Evolutionary conservation across 2,888 invertebrate genomes (phyloP).

Genomic region (Eurois occulta): DNA sequence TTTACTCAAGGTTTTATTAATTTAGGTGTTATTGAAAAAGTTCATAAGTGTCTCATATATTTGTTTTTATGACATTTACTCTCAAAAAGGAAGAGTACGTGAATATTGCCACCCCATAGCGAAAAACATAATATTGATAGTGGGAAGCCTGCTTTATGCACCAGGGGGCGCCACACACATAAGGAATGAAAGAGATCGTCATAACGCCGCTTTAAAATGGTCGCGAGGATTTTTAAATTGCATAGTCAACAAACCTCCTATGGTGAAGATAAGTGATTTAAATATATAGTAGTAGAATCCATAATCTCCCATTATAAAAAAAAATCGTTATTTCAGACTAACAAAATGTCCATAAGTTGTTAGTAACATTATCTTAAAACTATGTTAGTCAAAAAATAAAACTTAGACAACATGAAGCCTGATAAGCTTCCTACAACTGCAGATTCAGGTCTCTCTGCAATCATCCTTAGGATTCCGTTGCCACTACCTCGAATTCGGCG

Average conservation of each 20-base stretch:
- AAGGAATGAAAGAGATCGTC: constrained; percentile 60
- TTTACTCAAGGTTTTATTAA: background rate
- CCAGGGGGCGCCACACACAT: constrained; percentile 57
- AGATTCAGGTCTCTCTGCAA: no score
- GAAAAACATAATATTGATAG: constrained; percentile 68
- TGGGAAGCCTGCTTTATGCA: constrained; percentile 66
- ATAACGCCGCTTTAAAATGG: constrained; percentile 69
- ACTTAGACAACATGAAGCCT: no score
- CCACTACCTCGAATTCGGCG: no score
- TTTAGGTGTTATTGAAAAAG: background rate
- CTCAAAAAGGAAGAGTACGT: background rate
- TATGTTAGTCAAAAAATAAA: no score
- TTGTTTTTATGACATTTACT: background rate
- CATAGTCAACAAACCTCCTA: constrained; percentile 27
- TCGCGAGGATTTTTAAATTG: constrained; percentile 54
- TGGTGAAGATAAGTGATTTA: constrained; percentile 2
- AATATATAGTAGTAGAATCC: background rate
- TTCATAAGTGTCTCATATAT: background rate
- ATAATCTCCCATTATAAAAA: no score
- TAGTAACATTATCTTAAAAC: no score
- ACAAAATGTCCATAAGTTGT: no score
- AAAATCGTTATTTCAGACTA: no score
- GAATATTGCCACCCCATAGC: constrained; percentile 32
- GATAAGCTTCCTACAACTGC: no score
- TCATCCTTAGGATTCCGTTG: no score